Percentiles rank a stretch among this genome's conserved stretches.
Conservation (phyloP, 2,888 invertebrate species). For the Latrodectus hesperus region DNA sequence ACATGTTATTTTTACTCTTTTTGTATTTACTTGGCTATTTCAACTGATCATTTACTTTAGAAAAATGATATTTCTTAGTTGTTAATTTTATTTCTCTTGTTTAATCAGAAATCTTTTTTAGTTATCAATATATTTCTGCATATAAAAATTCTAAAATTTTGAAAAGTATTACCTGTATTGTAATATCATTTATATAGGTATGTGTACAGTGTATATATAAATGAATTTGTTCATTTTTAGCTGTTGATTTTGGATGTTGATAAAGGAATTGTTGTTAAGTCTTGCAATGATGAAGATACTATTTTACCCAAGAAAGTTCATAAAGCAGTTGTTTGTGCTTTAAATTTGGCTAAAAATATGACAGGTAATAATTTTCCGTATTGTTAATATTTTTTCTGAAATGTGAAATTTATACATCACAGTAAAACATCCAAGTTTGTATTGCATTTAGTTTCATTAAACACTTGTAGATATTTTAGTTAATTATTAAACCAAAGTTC, state of each 20-base stretch:
- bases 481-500: too few relatives aligned
- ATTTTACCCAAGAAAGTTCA: slow-evolving; percentile 83
- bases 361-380: slow-evolving; percentile 71
- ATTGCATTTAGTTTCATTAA: too few relatives aligned
- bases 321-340: slow-evolving; percentile 81
- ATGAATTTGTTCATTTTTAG: slow-evolving; percentile 70
- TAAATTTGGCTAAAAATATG: slow-evolving; percentile 75
- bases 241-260: slow-evolving; percentile 84
- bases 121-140: not conserved
- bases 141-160: not conserved
- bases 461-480: too few relatives aligned
- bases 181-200: too few relatives aligned
- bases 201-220: not conserved
- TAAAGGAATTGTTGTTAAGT: slow-evolving; percentile 78
- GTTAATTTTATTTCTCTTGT: too few relatives aligned
- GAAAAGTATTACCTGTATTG: too few relatives aligned
- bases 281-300: slow-evolving; percentile 85
- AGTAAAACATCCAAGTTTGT: too few relatives aligned
- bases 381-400: not conserved
- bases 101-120: too few relatives aligned
- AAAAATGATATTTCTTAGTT: too few relatives aligned
- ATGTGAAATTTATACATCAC: not conserved
- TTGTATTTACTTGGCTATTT: too few relatives aligned
- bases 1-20: too few relatives aligned
- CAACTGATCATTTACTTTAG: too few relatives aligned